A percentile compares a stretch with the other conserved stretches of the same genome.
Evolutionary conservation across 2,888 invertebrate genomes (phyloP).

Genomic region (Ceriagrion tenellum): DNA sequence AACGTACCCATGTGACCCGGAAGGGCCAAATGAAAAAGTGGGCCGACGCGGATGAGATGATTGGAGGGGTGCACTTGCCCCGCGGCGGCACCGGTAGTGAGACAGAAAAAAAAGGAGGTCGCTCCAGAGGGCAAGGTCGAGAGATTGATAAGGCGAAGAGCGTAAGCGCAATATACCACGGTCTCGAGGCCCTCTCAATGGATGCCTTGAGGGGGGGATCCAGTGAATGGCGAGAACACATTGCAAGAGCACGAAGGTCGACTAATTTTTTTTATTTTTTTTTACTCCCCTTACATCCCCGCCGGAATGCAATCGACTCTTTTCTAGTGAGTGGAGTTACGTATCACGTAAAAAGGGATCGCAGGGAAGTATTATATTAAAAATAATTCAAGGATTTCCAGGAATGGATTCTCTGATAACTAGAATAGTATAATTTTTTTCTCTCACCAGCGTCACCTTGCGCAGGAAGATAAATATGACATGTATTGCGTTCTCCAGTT

Average conservation of each 20-base stretch:
- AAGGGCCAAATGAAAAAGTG: background rate
- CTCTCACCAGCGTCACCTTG: no score
- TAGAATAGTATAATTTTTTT: no score
- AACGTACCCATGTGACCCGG: background rate
- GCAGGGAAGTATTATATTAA: no score
- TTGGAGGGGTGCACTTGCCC: background rate
- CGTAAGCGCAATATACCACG: background rate
- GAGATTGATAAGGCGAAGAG: background rate
- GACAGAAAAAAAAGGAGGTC: background rate
- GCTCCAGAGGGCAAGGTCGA: background rate
- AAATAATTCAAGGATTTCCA: no score
- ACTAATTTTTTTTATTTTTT: background rate
- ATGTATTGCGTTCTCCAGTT: no score
- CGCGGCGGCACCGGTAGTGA: background rate
- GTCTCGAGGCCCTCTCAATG: background rate
- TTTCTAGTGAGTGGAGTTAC: no score
- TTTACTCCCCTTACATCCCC: no score
- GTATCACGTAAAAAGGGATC: no score
- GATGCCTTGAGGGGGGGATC: background rate
- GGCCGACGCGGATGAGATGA: background rate
- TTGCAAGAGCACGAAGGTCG: background rate
- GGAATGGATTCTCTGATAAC: no score
- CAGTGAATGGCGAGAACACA: background rate
- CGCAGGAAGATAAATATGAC: no score
- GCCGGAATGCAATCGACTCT: no score